Conservation (phyloP, 2,797 vertebrate genomes). For the Karalla daura region DNA sequence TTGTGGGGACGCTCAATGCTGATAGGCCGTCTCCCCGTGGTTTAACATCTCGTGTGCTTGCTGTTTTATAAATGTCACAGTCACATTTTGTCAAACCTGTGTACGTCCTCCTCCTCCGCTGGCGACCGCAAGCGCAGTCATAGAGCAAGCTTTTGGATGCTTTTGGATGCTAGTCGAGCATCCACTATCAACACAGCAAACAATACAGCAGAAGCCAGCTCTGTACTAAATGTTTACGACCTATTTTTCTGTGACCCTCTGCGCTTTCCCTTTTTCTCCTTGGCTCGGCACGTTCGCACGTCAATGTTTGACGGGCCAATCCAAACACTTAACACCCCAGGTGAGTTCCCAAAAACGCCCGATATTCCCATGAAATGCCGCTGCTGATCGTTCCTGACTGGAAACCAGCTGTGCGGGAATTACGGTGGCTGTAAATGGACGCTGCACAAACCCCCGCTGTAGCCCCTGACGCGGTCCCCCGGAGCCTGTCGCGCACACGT, state of each 20-base stretch:
- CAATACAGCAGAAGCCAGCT: no score
- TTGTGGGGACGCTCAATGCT: conserved; percentile 31
- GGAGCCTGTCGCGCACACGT: conserved; percentile 48
- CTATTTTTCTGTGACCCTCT: not conserved
- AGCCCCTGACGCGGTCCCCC: conserved; percentile 47
- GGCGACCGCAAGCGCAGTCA: no score
- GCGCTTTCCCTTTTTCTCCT: conserved; percentile 11
- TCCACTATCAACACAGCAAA: no score
- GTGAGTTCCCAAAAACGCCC: conserved; percentile 44
- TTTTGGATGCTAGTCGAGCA: no score
- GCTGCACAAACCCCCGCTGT: conserved; percentile 64
- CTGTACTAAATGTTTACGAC: no score
- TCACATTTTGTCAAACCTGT: conserved; percentile 42
- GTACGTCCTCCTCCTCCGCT: not conserved
- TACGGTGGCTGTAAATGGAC: conserved; percentile 67
- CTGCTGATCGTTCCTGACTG: conserved; percentile 71
- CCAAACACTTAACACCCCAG: conserved; percentile 53
- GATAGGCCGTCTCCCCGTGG: conserved; percentile 13
- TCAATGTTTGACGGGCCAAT: conserved; percentile 49
- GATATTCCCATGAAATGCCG: conserved; percentile 58
- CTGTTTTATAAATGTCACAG: conserved; percentile 59
- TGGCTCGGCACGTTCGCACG: conserved; percentile 13
- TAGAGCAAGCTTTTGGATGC: no score
- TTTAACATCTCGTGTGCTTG: conserved; percentile 31
- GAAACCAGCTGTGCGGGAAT: conserved; percentile 73